These are phyloP conservation scores for Murina feae DNA, from an alignment of 2,113 vertebrate genomes.

Conservation along the genomic window DNA sequence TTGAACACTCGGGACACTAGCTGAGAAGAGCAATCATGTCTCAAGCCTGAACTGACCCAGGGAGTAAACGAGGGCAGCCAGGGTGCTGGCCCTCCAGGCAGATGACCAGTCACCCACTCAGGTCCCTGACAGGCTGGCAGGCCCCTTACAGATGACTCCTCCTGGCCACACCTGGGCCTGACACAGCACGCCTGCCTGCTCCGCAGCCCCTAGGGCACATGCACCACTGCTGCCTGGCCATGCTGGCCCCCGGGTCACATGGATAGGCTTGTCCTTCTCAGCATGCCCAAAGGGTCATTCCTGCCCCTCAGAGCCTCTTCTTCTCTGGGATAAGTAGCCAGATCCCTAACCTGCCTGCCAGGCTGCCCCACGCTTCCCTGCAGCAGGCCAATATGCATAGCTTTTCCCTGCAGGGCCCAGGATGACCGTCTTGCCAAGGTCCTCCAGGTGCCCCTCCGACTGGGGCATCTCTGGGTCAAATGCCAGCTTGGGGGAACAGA, in stretches of 20 bases:
- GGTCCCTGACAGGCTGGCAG: background rate
- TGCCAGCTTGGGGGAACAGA: background rate
- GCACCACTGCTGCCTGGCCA: fast-evolving
- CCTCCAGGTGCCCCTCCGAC: background rate
- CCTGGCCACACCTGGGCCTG: background rate
- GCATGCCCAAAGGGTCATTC: background rate
- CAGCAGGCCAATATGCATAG: background rate
- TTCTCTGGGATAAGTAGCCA: background rate
- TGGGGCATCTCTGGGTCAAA: background rate
- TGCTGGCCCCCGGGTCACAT: background rate
- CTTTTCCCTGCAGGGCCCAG: background rate
- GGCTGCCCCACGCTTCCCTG: background rate
- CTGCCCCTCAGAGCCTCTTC: background rate
- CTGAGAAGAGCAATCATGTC: background rate
- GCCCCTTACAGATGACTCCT: background rate
- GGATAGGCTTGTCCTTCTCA: background rate
- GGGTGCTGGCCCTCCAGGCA: background rate
- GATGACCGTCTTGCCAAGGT: background rate
- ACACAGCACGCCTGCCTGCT: background rate
- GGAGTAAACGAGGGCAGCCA: background rate
- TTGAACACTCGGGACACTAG: background rate
- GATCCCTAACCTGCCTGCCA: background rate
- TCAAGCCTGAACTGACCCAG: background rate
- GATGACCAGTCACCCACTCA: background rate
- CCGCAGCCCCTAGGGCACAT: background rate